Evolutionary conservation across 1,140 invertebrate genomes (phyloP), one percentile per base, ranked within the genome.

Genomic region (Himalopsyche phryganea): DNA sequence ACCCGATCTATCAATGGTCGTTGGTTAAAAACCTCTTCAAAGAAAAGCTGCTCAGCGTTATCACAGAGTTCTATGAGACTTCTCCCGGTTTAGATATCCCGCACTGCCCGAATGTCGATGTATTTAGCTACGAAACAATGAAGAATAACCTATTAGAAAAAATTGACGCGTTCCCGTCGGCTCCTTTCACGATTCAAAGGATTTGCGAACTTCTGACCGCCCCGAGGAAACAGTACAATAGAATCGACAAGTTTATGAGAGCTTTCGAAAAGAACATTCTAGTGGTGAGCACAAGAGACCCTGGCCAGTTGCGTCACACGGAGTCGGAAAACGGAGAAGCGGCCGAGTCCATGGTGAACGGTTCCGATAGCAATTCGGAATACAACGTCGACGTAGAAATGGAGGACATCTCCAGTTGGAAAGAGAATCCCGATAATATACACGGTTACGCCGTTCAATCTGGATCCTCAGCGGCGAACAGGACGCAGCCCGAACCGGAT

Each of bases 141-240:
- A 92, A 92, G 68, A 85, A 84, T 46, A 87, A 86, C 66, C 81
- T 96, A 13, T 72, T 96, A 18, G 89, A 94, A 66, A 83, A 89
- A 20, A 72, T 96, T 0, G 92, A 96, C 64, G 85, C 84, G 1
- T 90, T 89, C 74, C 83, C 83, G 28, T 91, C 92, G 50, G 93
- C 94, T 1, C 96, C 96, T 0, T 98, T 98, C 68, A 98, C 96
- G 9, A 89, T 98, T 47, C 96, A 98, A 73, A 82, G 96, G 57
- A 85, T 98, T 40, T 96, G 94, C 75, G 96, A 98, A 74, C 77
- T 98, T 2, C 76, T 98, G 0, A 92, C 89, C 1, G 83, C 86
- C 58, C 95, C 96, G 4, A 82, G 86, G n/a, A 93, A 92, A 70
- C 92, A 98, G 69, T 98, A 98, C 71, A 94, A 90, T 67, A 81